A percentile compares a stretch with the other conserved stretches of the same genome.
These are phyloP conservation scores for Dorcus hopei DNA, from an alignment of 2,888 invertebrate species.

Conservation along the genomic window DNA sequence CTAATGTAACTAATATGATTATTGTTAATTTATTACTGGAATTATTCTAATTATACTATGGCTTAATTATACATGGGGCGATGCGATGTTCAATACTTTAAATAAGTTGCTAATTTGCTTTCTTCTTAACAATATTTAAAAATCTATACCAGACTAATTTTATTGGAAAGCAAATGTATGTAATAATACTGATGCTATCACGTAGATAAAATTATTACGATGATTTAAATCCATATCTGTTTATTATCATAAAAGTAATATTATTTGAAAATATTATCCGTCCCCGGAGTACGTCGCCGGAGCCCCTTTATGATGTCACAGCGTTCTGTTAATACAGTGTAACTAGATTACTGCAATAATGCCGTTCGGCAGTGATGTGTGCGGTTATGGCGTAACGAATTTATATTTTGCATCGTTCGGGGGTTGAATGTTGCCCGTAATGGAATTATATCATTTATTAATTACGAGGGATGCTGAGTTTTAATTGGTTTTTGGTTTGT, in stretches of 20 bases:
- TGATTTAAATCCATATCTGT: not conserved
- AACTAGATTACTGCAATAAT: slow-evolving; percentile 34
- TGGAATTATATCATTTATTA: slow-evolving; percentile 40
- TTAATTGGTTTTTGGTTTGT: slow-evolving; percentile 27
- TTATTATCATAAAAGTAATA: not conserved
- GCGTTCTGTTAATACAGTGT: slow-evolving; percentile 29
- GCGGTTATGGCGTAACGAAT: slow-evolving; percentile 44
- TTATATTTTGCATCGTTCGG: slow-evolving; percentile 40
- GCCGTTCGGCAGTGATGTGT: slow-evolving; percentile 41
- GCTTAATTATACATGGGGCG: too few species aligned
- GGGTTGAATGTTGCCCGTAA: slow-evolving; percentile 33
- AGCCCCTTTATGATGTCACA: slow-evolving; percentile 14
- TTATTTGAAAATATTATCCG: not conserved
- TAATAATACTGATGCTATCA: too few species aligned
- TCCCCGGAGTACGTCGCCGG: not conserved
- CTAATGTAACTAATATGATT: not conserved
- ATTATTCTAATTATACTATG: not conserved
- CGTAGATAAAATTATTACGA: too few species aligned
- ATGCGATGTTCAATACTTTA: too few species aligned
- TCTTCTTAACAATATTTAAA: too few species aligned
- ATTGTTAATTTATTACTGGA: not conserved
- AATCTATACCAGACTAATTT: too few species aligned
- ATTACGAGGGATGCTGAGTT: slow-evolving; percentile 32
- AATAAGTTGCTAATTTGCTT: too few species aligned
- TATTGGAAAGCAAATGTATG: too few species aligned